These are phyloP conservation scores for Standfussiana lucernea DNA, from an alignment of 2,888 invertebrate genomes.

Conservation along the genomic window DNA sequence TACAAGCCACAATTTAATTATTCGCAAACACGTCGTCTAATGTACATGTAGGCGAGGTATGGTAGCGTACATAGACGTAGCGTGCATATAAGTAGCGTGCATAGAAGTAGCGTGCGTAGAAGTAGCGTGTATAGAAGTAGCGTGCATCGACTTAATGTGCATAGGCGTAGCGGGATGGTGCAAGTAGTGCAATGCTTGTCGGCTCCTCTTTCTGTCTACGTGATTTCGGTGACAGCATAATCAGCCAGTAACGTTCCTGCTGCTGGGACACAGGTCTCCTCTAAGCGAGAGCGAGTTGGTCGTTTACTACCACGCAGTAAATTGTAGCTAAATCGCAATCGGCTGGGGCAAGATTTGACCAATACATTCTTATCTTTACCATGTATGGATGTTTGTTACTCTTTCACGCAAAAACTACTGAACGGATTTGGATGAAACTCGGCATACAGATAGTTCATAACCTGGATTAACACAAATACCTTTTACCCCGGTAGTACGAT, in stretches of 20 bases:
- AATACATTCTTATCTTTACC: too few relatives aligned
- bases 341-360: too few relatives aligned
- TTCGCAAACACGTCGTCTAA: conserved; percentile 67
- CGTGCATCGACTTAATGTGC: neutral
- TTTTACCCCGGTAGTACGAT: too few relatives aligned
- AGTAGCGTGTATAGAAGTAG: conserved; percentile 4
- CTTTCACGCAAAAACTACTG: too few relatives aligned
- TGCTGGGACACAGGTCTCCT: neutral
- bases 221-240: neutral
- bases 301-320: neutral
- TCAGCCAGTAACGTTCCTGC: neutral
- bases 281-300: neutral
- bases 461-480: too few relatives aligned
- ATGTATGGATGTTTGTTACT: too few relatives aligned
- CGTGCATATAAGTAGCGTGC: neutral
- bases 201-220: neutral
- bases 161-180: neutral
- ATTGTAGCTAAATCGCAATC: too few relatives aligned
- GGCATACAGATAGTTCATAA: too few relatives aligned
- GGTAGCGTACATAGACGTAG: conserved; percentile 7
- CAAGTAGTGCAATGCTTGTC: too few relatives aligned
- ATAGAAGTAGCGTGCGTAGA: too few relatives aligned
- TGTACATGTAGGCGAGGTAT: conserved; percentile 41
- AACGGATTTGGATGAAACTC: too few relatives aligned
- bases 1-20: conserved; percentile 71